These are phyloP conservation scores for Psettodes erumei DNA, from an alignment of 2,113 vertebrate genomes.

Conservation along the genomic window DNA sequence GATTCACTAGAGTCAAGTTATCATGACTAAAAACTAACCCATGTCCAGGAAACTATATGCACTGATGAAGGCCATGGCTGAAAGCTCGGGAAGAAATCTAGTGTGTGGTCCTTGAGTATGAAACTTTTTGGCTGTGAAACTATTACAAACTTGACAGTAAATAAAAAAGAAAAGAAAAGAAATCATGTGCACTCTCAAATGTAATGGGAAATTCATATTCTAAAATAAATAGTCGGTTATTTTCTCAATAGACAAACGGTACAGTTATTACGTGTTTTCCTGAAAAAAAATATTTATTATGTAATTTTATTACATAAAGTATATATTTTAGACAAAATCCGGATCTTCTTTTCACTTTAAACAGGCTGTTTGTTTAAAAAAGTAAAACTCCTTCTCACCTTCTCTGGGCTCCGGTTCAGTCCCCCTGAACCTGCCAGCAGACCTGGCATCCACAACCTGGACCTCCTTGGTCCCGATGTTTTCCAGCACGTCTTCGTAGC, in stretches of 20 bases:
- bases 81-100: background rate
- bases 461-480: conserved; percentile 84
- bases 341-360: too few species aligned
- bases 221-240: too few species aligned
- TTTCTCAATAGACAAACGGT: too few species aligned
- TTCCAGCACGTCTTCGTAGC: conserved; percentile 86
- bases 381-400: conserved; percentile 86
- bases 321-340: too few species aligned
- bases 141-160: background rate
- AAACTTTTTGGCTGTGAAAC: background rate
- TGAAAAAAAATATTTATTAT: background rate
- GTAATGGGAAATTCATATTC: too few species aligned
- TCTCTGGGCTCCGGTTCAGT: conserved; percentile 91
- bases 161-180: background rate
- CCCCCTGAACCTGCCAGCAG: conserved; percentile 89
- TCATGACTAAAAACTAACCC: background rate
- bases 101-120: background rate
- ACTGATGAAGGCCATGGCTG: background rate
- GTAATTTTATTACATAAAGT: too few species aligned
- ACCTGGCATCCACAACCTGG: conserved; percentile 89
- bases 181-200: background rate
- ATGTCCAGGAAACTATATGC: background rate
- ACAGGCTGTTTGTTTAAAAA: too few species aligned
- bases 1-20: background rate
- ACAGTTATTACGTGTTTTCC: background rate